Evolutionary conservation across 2,113 vertebrate genomes (phyloP).

Genomic region (Euleptes europaea): DNA sequence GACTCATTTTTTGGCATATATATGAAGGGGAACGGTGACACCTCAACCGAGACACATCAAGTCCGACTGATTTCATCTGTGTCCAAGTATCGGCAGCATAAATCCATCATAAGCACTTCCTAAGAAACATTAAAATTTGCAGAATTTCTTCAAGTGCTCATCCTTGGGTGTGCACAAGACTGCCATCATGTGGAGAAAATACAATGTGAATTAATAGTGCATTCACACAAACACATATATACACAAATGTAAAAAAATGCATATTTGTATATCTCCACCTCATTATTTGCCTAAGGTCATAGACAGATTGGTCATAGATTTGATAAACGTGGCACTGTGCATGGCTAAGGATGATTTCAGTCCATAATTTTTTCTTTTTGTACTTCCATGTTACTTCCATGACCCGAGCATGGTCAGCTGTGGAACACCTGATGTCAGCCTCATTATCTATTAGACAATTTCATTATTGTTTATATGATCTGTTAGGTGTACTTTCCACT

Average conservation of each 20-base stretch:
- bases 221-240: too few relatives aligned
- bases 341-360: neutral
- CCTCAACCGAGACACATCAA: neutral
- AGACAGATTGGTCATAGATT: too few relatives aligned
- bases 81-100: neutral
- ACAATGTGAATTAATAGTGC: neutral
- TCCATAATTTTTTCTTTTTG: neutral
- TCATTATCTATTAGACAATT: neutral
- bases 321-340: neutral
- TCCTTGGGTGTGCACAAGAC: neutral
- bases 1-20: neutral
- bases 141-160: neutral
- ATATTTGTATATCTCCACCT: too few relatives aligned
- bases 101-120: neutral
- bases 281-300: too few relatives aligned
- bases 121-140: neutral
- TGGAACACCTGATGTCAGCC: neutral
- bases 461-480: neutral
- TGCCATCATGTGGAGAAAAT: neutral
- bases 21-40: neutral
- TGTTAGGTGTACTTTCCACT: neutral
- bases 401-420: neutral
- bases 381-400: neutral
- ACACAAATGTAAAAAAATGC: too few relatives aligned
- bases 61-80: neutral